These are phyloP conservation scores for Aradophagus sp. DNA, from an alignment of 1,140 invertebrate genomes.

Conservation along the genomic window DNA sequence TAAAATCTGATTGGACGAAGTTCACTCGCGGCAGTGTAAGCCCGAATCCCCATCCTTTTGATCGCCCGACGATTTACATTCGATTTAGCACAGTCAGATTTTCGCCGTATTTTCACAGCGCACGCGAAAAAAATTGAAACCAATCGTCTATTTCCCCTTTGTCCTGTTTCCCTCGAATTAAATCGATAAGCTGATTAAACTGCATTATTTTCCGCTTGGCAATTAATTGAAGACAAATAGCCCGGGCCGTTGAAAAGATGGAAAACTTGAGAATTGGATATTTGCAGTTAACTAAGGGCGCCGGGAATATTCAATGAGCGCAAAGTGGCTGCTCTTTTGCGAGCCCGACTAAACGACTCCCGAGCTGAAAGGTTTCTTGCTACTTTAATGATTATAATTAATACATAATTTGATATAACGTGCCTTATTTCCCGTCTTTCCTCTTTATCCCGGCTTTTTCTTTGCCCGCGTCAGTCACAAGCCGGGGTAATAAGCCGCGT, in stretches of 20 bases:
- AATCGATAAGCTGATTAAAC: too few species aligned
- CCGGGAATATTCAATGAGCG: constrained; percentile 38
- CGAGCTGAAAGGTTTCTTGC: constrained; percentile 52
- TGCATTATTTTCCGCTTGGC: too few species aligned
- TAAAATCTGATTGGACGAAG: too few species aligned
- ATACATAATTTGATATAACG: constrained; percentile 46
- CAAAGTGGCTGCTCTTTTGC: constrained; percentile 22
- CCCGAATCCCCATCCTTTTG: too few species aligned
- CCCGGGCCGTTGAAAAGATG: too few species aligned
- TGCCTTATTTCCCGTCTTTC: constrained; percentile 30
- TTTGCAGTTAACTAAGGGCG: constrained; percentile 45
- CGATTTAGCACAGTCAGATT: too few species aligned
- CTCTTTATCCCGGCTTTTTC: constrained; percentile 16
- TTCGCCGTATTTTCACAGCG: too few species aligned
- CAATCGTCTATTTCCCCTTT: too few species aligned
- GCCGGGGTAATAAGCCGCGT: constrained; percentile 34
- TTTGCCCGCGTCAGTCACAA: constrained; percentile 14
- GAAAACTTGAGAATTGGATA: constrained; percentile 32
- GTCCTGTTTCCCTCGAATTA: too few species aligned
- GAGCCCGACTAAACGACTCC: constrained; percentile 37
- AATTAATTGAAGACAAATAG: constrained; percentile 22
- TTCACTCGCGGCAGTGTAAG: too few species aligned
- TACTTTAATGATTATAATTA: constrained; percentile 53
- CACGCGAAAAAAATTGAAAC: too few species aligned
- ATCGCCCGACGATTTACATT: too few species aligned